A percentile compares a stretch with the other conserved stretches of the same genome.
These are phyloP conservation scores for Noctua janthina DNA, from an alignment of 2,888 invertebrate genomes.

Conservation along the genomic window DNA sequence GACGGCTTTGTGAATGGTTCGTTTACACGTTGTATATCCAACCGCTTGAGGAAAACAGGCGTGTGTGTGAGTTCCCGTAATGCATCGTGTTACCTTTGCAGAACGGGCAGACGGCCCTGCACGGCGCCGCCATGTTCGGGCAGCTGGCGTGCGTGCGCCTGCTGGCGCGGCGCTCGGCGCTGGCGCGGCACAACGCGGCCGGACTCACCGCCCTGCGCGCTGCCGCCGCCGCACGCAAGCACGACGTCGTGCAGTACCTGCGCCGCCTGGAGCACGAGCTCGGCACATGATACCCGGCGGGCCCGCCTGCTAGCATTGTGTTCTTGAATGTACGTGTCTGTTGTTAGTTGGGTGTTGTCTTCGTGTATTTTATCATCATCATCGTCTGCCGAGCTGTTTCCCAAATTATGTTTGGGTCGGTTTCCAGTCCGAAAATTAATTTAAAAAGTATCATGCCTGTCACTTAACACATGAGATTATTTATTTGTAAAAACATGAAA, in stretches of 20 bases:
- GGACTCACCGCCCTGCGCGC: slow-evolving; percentile 91
- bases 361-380: neutral
- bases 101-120: slow-evolving; percentile 98
- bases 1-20: too few species aligned
- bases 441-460: neutral
- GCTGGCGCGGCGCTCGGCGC: slow-evolving; percentile 89
- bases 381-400: neutral
- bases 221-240: slow-evolving; percentile 89
- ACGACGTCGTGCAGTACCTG: slow-evolving; percentile 85
- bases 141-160: slow-evolving; percentile 92
- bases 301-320: rapidly evolving
- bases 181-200: slow-evolving; percentile 91
- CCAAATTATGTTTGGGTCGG: neutral
- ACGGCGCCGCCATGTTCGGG: slow-evolving; percentile 97
- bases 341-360: neutral
- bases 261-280: slow-evolving; percentile 54
- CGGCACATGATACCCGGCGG: neutral
- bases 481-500: neutral
- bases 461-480: neutral
- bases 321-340: neutral
- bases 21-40: neutral
- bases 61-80: neutral
- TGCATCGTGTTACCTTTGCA: slow-evolving; percentile 73
- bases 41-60: neutral
- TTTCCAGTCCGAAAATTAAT: neutral